Evolutionary conservation across 1,140 invertebrate species (phyloP), one percentile per base, ranked within the genome.

Genomic region (Drosophila mojavensis): DNA sequence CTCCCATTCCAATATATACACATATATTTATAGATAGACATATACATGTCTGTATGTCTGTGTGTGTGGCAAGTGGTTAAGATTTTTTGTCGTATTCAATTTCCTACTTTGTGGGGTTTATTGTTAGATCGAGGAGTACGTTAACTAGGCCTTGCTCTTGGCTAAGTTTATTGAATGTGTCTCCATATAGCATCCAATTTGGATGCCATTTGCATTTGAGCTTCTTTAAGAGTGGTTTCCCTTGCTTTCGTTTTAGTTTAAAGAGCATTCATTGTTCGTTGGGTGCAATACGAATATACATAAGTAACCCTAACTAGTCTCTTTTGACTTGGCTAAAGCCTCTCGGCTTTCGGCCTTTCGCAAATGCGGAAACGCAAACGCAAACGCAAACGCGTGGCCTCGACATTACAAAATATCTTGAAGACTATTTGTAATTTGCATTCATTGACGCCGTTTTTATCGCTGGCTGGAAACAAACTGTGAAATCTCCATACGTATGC

Each of bases 81-180:
- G 83, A 86, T 86, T 83, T 86, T 88, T 86, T 77, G 62, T 79
- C 83, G 83, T 88, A 88, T 88, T 86, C 83, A 88, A 86, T 86
- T 86, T 86, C 71, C 53, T 75, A 76, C 66, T 81, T 86, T 86
- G 81, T 86, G 67, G 24, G n/a, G 11, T 28, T 60, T 51, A 62
- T 60, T 64, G 30, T 62, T 7, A 36, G 20, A 28, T 39, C 20
- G 13, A 47, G 76, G 75, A 70, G 63, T 51, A 82, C 75, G 17
- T 48, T 28, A 33, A 26, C 61, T 79, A 69, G 71, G 67, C 20
- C 58, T 51, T 53, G 56, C 58, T 41, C 3, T 45, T 56, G 17
- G 68, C n/a, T 39, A 17, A 48, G 28, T 26, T 24, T 1, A 4
- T 4, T 11, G n/a, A 13, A 11, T 28, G 7, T 47, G 15, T 47